Evolutionary conservation across 1,140 invertebrate genomes (phyloP).

Genomic region (Triops longicaudatus): DNA sequence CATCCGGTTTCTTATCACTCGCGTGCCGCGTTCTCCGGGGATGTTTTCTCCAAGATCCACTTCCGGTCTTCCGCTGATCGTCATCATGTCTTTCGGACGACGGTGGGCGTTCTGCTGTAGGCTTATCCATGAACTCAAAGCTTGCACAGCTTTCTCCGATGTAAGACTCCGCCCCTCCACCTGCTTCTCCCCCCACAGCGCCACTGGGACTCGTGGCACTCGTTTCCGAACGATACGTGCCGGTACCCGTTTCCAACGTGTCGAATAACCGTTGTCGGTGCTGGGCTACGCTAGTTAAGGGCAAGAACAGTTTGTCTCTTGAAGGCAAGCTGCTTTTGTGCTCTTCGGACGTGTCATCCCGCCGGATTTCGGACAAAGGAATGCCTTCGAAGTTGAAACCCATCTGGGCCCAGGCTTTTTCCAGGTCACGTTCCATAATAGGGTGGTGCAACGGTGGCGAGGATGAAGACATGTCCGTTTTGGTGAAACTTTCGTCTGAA

Average conservation of each 20-base stretch:
- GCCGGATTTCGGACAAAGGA: background rate
- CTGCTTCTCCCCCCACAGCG: background rate
- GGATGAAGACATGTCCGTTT: slow-evolving; percentile 48
- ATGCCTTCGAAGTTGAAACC: slow-evolving; percentile 4
- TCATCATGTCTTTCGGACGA: slow-evolving; percentile 19
- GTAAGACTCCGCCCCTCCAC: slow-evolving; percentile 33
- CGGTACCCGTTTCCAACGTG: background rate
- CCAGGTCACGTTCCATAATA: slow-evolving; percentile 35
- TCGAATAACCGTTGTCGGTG: background rate
- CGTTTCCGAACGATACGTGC: background rate
- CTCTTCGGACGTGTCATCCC: background rate
- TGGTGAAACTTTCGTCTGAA: slow-evolving; percentile 65
- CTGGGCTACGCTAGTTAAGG: background rate
- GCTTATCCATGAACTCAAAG: slow-evolving; percentile 48
- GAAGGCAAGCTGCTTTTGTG: background rate
- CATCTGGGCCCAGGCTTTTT: slow-evolving; percentile 27
- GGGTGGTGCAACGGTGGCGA: slow-evolving; percentile 50
- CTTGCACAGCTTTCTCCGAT: slow-evolving; percentile 53
- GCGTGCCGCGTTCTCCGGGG: slow-evolving; percentile 40
- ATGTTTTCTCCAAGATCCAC: slow-evolving; percentile 50
- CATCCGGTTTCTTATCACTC: slow-evolving; percentile 30
- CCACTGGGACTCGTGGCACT: background rate
- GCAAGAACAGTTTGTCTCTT: background rate
- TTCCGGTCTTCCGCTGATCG: slow-evolving; percentile 50
- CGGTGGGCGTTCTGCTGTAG: slow-evolving; percentile 17